Evolutionary conservation across 2,888 invertebrate species (phyloP).

Genomic region (Diloba caeruleocephala): DNA sequence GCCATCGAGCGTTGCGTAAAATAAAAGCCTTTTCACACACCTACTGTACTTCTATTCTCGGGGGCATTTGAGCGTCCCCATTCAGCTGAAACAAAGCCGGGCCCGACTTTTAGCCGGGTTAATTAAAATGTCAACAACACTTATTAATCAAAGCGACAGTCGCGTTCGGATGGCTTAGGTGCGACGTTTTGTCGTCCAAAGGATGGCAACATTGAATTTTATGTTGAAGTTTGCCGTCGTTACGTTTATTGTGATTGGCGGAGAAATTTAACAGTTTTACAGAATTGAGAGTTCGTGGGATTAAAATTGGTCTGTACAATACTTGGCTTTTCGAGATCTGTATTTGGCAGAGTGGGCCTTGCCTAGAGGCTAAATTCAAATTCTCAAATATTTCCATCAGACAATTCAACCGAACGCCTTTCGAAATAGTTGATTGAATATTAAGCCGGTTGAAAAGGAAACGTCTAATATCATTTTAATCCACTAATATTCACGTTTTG

Average conservation of each 20-base stretch:
- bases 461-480: too few relatives aligned
- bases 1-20: conserved; percentile 28
- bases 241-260: conserved; percentile 5
- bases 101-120: conserved; percentile 82
- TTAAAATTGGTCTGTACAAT: too few relatives aligned
- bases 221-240: conserved; percentile 18
- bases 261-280: conserved; percentile 8
- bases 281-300: not conserved
- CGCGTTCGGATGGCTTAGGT: conserved; percentile 54
- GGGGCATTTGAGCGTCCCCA: conserved; percentile 69
- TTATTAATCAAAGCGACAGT: conserved; percentile 82
- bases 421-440: too few relatives aligned
- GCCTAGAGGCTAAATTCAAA: too few relatives aligned
- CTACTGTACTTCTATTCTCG: conserved; percentile 46
- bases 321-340: too few relatives aligned
- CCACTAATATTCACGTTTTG: too few relatives aligned
- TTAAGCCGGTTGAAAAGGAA: too few relatives aligned
- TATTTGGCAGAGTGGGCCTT: too few relatives aligned
- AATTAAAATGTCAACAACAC: conserved; percentile 87
- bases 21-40: conserved; percentile 55
- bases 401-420: too few relatives aligned
- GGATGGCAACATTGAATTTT: conserved; percentile 26
- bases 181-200: conserved; percentile 48
- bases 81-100: conserved; percentile 76
- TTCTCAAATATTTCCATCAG: too few relatives aligned